Evolutionary conservation across 2,888 invertebrate genomes (phyloP), one percentile per base, ranked within the genome.

Genomic region (Iphiclides podalirius): DNA sequence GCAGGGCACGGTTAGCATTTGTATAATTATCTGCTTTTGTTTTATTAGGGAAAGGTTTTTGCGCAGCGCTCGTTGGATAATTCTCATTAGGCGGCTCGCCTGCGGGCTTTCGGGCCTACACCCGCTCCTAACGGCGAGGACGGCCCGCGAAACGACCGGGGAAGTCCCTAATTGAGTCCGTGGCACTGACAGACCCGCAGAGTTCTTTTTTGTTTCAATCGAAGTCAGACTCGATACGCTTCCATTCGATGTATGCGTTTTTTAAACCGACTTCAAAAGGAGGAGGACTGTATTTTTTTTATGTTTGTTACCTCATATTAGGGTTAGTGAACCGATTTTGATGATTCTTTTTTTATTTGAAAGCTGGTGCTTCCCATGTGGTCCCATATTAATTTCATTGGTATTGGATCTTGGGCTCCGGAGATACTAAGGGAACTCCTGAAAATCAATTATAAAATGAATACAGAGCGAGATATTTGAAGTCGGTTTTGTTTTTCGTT

Each of bases 11-110:
- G 38, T 43, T 17, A 35, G 33, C 39, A 35, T 49, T 44, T 49
- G 44, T 49, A 35, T 49, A 49, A 49, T 49, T 49, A 49, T 44
- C 39, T 44, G 38, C 43, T 39, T 49, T 49, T 49, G 49, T 49
- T 49, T 44, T 43, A 44, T 39, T 48, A 37, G 42, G 38, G 49
- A n/a, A 44, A 26, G 33, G 43, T 49, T 49, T 39, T 23, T 31
- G 42, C 23, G 39, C 43, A 43, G 33, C 42, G 37, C 37, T 38
- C 15, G 33, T 16, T 34, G 39, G 37, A 49, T 49, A 44, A 49
- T 49, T 43, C 49, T 49, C 49, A 49, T 49, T 49, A 49, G 44
- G 49, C 49, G 37, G 43, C 35, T 44, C n/a, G 38, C 49, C 39
- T 12, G 43, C 26, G 44, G 48, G 33, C 15, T 13, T 34, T 16